Evolutionary conservation across 35 echinoderm and acorn worm species (phyloP), one percentile per base, ranked within the genome.

Genomic region (Amphiura filiformis): DNA sequence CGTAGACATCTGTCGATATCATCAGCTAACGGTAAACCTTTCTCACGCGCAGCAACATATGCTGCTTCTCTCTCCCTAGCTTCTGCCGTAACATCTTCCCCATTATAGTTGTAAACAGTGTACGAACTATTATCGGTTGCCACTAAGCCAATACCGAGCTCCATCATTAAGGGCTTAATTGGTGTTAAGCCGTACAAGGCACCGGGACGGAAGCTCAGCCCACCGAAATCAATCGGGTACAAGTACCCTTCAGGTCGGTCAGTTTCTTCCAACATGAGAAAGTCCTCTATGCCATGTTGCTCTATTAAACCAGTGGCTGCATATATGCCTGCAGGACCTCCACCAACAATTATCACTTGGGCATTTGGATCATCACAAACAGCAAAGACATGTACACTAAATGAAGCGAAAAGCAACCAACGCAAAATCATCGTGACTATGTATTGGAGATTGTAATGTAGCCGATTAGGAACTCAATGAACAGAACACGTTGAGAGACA

Each of bases 261-360:
- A 9, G 61, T 35, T 31, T 37, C 80, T 90, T 90, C 88, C 30
- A 90, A 41, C n/a, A 90, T 84, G 32, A 90, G 41, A 36, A 84
- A 90, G 34, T 90, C 88, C 34, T 82, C 64, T 14, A 90, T 77
- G 37, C 81, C 88, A 18, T 82, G 14, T n/a, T n/a, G n/a, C 20
- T 89, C 80, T 23, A 39, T 22, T 1, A 89, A 33, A 32, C 52
- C 83, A 23, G 37, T 17, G 5, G 88, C 80, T 38, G 88, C 88
- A 17, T 81, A 42, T 32, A 89, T 35, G 9, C 88, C 88, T 1
- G 79, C 36, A 9, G 88, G 78, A 40, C 88, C 88, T 31, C 41
- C 79, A 26, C 88, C 88, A 26, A 89, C 32, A 37, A 89, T 83
- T 3, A 89, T 7, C 22, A 89, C 88, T 31, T 57, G 36, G 12